Percentiles rank a stretch among this genome's conserved stretches.
Conservation (phyloP, 2,888 invertebrate genomes). For the Troides oblongomaculatus region DNA sequence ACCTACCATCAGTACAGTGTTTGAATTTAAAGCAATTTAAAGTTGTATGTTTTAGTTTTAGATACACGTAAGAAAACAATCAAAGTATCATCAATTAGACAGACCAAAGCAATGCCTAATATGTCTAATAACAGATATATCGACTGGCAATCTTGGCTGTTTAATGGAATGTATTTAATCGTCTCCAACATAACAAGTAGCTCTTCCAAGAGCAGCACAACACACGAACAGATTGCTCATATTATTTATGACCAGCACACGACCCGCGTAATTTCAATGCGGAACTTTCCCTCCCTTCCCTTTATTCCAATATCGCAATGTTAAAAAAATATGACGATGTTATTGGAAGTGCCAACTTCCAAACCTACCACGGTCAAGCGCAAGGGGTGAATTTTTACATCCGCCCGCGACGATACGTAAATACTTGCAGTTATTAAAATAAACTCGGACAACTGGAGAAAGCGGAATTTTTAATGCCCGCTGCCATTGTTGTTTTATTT, state of each 20-base stretch:
- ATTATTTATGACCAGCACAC: conserved; percentile 72
- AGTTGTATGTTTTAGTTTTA: too few species aligned
- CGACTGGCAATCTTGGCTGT: conserved; percentile 31
- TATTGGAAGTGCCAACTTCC: conserved; percentile 70
- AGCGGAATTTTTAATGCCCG: conserved; percentile 35
- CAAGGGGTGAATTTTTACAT: conserved; percentile 61
- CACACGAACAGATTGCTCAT: conserved; percentile 70
- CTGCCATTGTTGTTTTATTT: conserved; percentile 31
- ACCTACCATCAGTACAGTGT: too few species aligned
- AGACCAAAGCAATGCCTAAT: conserved; percentile 18
- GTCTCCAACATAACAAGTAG: conserved; percentile 34
- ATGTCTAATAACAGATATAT: conserved; percentile 15
- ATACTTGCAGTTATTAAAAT: conserved; percentile 36
- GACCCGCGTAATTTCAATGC: conserved; percentile 70
- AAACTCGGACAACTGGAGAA: conserved; percentile 30
- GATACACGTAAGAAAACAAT: not conserved
- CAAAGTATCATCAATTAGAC: conserved; percentile 7
- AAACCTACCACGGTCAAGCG: conserved; percentile 65
- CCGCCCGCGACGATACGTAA: conserved; percentile 33
- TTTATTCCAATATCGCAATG: conserved; percentile 74
- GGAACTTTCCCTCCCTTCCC: conserved; percentile 67
- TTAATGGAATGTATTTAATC: conserved; percentile 38
- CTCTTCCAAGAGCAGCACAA: conserved; percentile 32
- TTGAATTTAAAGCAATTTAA: too few species aligned
- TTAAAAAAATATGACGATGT: conserved; percentile 78